Evolutionary conservation across 2,888 invertebrate genomes (phyloP), one percentile per base, ranked within the genome.

Genomic region (Meliscaeva auricollis): DNA sequence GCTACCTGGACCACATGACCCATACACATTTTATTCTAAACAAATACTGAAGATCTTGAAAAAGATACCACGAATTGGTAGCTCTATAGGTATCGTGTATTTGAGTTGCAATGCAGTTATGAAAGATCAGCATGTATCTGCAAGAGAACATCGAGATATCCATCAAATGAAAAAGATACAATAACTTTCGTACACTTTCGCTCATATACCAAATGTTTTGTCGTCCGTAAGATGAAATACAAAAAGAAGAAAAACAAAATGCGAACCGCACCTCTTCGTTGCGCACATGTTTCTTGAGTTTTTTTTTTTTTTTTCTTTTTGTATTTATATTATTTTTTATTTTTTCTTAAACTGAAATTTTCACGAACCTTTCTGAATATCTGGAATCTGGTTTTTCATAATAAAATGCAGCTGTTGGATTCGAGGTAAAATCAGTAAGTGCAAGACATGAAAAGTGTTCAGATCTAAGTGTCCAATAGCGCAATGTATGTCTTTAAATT

Each of bases 371-470:
- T 73, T 72, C 60, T 20, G 62, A 73, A 77, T 76, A 77, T 54
- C 72, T 22, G 54, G 62, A 73, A 73, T 77, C 82, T 73, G 77
- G 82, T 82, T 82, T 81, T 82, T 48, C 72, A 68, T 77, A 73
- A 77, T 82, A 82, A 64, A 82, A 82, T 77, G 73, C 73, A 69
- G 77, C 73, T 73, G 82, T 60, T 26, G 73, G 62, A 38, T 44
- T 60, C 52, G 38, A 54, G 9, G 73, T 73, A 72, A 73, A 60
- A 54, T 82, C 77, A 82, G 82, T 82, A 60, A 54, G 82, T 48
- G 68, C 73, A 77, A 73, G 73, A 73, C 68, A 68, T 38, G 77
- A 77, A 82, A 69, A 77, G 64, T 68, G 82, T 73, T 68, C 73
- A 77, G 82, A 72, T 73, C 66, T 66, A 66, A 66, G 66, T 66